Evolutionary conservation across 2,888 invertebrate species (phyloP).

Genomic region (Odontocolon sp.): DNA sequence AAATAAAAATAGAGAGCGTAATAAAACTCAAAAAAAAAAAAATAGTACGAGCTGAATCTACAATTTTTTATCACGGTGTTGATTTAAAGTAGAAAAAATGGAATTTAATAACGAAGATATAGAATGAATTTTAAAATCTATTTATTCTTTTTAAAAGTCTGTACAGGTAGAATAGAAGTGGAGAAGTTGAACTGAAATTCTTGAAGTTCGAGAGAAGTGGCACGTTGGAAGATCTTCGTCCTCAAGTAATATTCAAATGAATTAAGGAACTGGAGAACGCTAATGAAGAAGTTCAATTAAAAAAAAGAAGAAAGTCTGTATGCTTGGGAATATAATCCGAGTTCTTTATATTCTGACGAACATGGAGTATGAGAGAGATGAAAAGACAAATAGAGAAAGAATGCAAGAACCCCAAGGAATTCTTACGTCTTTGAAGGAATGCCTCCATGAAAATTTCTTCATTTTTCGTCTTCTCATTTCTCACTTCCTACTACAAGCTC

Average conservation of each 20-base stretch:
- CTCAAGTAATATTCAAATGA: neutral
- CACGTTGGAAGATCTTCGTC: neutral
- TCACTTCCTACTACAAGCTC: neutral
- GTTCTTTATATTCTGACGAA: neutral
- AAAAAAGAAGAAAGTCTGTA: neutral
- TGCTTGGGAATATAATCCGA: neutral
- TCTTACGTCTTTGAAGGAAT: conserved; percentile 24
- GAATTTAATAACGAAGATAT: too few species aligned
- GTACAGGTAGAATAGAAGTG: conserved; percentile 83
- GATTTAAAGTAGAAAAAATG: too few species aligned
- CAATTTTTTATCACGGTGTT: too few species aligned
- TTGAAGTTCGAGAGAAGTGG: neutral
- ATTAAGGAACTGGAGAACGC: neutral
- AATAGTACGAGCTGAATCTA: too few species aligned
- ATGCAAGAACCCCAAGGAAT: conserved; percentile 14
- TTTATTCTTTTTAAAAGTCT: too few species aligned
- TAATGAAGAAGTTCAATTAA: conserved; percentile 12
- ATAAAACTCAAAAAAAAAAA: too few species aligned
- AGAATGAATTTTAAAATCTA: too few species aligned
- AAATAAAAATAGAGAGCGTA: too few species aligned
- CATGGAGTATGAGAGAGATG: neutral
- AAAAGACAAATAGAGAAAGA: neutral
- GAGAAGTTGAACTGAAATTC: neutral
- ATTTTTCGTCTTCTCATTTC: conserved; percentile 33
- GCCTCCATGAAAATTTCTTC: conserved; percentile 22